Percentiles rank a stretch among this genome's conserved stretches.
These are phyloP conservation scores for Noctua comes DNA, from an alignment of 2,888 invertebrate genomes.

Conservation along the genomic window DNA sequence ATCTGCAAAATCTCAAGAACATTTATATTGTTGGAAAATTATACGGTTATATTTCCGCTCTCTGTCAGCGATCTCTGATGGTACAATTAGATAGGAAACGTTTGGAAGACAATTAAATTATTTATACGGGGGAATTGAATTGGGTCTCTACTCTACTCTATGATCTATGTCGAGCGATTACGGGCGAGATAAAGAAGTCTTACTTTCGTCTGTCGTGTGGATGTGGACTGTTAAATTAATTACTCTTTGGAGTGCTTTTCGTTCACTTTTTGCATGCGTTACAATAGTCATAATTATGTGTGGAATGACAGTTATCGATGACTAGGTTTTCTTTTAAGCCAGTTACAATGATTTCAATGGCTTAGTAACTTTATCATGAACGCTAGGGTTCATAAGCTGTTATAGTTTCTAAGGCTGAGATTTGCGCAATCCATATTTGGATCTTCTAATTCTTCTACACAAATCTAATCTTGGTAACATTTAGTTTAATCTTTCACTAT, in stretches of 20 bases:
- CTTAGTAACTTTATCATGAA: conserved; percentile 6
- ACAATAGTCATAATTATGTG: conserved; percentile 10
- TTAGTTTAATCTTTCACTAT: conserved; percentile 3
- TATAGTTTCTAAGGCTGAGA: not conserved
- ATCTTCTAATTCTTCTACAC: not conserved
- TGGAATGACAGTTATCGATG: conserved; percentile 11
- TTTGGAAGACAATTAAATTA: conserved; percentile 72
- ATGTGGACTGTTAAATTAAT: conserved; percentile 37
- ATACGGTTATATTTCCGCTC: conserved; percentile 71
- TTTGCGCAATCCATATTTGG: conserved; percentile 12
- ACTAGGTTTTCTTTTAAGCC: conserved; percentile 14
- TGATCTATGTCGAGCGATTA: conserved; percentile 62
- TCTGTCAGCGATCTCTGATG: conserved; percentile 71
- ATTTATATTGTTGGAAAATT: conserved; percentile 59
- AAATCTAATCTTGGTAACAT: conserved; percentile 16
- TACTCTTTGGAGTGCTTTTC: conserved; percentile 29
- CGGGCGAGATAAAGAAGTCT: conserved; percentile 42
- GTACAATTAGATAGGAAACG: conserved; percentile 74
- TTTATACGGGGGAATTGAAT: conserved; percentile 56
- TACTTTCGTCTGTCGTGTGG: conserved; percentile 51
- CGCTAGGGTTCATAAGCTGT: not conserved
- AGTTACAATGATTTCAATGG: not conserved
- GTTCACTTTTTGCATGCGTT: conserved; percentile 51
- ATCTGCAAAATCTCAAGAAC: conserved; percentile 53
- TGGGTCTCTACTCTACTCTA: conserved; percentile 55